Conservation (phyloP, 1,140 invertebrate species). For the Drosophila nigrodunni region DNA sequence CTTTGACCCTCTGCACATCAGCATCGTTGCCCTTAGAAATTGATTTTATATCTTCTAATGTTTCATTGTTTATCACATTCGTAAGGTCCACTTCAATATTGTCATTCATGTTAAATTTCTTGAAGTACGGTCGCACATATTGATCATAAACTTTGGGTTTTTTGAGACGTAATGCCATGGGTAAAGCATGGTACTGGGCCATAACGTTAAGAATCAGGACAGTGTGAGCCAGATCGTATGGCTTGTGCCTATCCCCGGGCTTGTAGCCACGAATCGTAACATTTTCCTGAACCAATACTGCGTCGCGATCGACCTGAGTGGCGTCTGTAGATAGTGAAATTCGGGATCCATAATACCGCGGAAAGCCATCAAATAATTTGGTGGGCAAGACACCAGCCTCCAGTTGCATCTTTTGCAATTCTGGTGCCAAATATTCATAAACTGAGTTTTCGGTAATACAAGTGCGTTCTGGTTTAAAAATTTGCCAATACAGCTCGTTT, state of each 20-base stretch:
- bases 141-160: conserved; percentile 85
- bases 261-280: conserved; percentile 85
- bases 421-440: conserved; percentile 86
- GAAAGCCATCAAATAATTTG: conserved; percentile 85
- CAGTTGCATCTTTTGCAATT: conserved; percentile 85
- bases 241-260: conserved; percentile 84
- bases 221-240: conserved; percentile 86
- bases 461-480: conserved; percentile 87
- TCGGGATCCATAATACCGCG: conserved; percentile 86
- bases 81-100: conserved; percentile 43
- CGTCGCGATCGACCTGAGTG: conserved; percentile 85
- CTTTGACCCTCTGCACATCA: conserved; percentile 39
- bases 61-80: conserved; percentile 34
- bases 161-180: conserved; percentile 86
- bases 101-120: conserved; percentile 72
- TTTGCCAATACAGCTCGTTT: conserved; percentile 85
- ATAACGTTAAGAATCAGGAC: conserved; percentile 85
- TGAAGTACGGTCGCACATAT: conserved; percentile 79
- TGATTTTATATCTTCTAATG: conserved; percentile 43
- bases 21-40: conserved; percentile 41
- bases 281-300: conserved; percentile 87
- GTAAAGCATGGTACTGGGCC: conserved; percentile 87
- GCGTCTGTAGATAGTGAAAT: conserved; percentile 84
- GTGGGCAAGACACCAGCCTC: conserved; percentile 84
- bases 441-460: conserved; percentile 87